Evolutionary conservation across 2,888 invertebrate species (phyloP).

Genomic region (Mesochorus sp.): DNA sequence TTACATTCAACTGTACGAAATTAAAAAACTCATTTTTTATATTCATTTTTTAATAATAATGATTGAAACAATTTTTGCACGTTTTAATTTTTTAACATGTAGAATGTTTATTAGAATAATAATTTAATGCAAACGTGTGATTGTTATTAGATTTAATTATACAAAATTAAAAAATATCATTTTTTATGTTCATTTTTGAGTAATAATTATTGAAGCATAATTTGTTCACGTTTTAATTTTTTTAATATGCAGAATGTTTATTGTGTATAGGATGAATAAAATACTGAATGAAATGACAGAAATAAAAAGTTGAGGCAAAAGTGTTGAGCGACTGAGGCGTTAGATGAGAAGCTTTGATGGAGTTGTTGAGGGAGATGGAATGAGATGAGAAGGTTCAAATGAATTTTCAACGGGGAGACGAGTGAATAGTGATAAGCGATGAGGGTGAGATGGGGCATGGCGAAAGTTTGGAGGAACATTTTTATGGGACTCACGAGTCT

Average conservation of each 20-base stretch:
- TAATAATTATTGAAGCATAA: too few species aligned
- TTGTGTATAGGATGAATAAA: constrained; percentile 3
- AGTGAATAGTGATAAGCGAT: constrained; percentile 36
- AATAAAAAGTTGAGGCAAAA: constrained; percentile 15
- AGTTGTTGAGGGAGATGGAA: neutral
- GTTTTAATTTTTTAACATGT: too few species aligned
- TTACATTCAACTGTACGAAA: too few species aligned
- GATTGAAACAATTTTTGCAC: too few species aligned
- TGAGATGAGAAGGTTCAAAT: neutral
- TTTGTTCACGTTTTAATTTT: too few species aligned
- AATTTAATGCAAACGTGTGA: too few species aligned
- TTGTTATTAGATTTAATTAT: too few species aligned
- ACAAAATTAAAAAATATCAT: too few species aligned
- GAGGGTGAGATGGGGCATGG: constrained; percentile 33
- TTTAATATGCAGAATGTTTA: neutral
- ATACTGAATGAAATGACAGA: constrained; percentile 9
- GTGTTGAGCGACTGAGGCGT: constrained; percentile 47
- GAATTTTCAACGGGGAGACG: neutral
- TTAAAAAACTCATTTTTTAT: too few species aligned
- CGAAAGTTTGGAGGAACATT: constrained; percentile 39
- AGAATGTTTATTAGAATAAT: too few species aligned
- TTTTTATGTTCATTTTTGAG: too few species aligned
- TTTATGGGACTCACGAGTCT: constrained; percentile 75
- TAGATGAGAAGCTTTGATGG: constrained; percentile 15
- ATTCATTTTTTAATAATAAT: too few species aligned